Percentiles rank a stretch among this genome's conserved stretches.
Conservation (phyloP, 1,140 invertebrate genomes). For the Euwallacea similis region DNA sequence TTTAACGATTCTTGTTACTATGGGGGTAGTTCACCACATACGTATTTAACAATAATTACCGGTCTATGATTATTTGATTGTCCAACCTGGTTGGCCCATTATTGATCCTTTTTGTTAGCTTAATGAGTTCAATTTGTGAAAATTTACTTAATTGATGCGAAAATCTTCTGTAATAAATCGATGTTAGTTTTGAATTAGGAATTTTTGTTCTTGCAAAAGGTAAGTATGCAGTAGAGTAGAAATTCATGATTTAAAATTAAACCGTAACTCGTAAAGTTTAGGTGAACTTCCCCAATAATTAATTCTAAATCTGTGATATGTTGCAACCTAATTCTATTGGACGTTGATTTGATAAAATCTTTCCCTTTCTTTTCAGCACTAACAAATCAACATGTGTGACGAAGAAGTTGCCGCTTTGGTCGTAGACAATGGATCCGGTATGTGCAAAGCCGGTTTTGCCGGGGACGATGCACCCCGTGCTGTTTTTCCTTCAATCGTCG, state of each 20-base stretch:
- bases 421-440: conserved; percentile 92
- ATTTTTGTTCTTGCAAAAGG: not conserved
- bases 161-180: not conserved
- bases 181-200: no score
- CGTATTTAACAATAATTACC: no score
- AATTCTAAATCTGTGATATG: conserved; percentile 1
- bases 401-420: conserved; percentile 87
- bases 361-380: conserved; percentile 53
- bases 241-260: not conserved
- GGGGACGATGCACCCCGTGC: conserved; percentile 94
- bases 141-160: not conserved
- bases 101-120: not conserved
- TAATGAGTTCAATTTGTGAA: not conserved
- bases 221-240: conserved; percentile 10
- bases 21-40: conserved; percentile 7
- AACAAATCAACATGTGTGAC: conserved; percentile 78
- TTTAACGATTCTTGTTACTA: not conserved
- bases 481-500: conserved; percentile 94
- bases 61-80: no score
- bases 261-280: not conserved
- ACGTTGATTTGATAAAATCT: not conserved
- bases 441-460: conserved; percentile 97
- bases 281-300: conserved; percentile 19
- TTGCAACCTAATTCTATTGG: not conserved
- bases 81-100: no score